Percentiles rank a stretch among this genome's conserved stretches.
Evolutionary conservation across 2,113 vertebrate species (phyloP).

Genomic region (Litocranius walleri): DNA sequence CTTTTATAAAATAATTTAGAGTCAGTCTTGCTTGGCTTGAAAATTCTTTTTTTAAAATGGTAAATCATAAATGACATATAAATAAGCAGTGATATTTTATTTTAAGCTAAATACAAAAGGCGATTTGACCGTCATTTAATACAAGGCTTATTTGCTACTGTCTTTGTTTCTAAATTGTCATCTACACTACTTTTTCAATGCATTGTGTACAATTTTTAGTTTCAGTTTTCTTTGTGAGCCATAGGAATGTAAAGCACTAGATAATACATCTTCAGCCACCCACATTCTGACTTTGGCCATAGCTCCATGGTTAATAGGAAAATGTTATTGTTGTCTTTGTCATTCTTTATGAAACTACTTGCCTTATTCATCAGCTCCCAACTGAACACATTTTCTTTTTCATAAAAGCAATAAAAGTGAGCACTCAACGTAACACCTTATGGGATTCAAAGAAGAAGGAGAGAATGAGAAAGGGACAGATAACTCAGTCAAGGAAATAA

Average conservation of each 20-base stretch:
- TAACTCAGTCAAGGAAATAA: neutral
- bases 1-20: neutral
- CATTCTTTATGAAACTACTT: neutral
- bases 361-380: neutral
- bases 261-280: neutral
- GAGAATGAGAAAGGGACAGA: neutral
- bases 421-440: neutral
- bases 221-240: neutral
- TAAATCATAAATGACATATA: neutral
- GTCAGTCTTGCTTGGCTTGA: neutral
- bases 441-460: neutral
- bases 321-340: neutral
- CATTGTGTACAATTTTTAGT: neutral
- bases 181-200: neutral
- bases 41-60: neutral
- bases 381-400: neutral
- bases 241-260: neutral
- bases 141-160: neutral
- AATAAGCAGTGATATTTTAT: neutral
- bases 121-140: neutral
- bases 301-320: neutral
- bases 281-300: neutral
- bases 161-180: neutral
- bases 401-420: neutral
- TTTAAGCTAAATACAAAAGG: neutral